Conservation (phyloP, 1,140 invertebrate species). For the Bombus confusus region DNA sequence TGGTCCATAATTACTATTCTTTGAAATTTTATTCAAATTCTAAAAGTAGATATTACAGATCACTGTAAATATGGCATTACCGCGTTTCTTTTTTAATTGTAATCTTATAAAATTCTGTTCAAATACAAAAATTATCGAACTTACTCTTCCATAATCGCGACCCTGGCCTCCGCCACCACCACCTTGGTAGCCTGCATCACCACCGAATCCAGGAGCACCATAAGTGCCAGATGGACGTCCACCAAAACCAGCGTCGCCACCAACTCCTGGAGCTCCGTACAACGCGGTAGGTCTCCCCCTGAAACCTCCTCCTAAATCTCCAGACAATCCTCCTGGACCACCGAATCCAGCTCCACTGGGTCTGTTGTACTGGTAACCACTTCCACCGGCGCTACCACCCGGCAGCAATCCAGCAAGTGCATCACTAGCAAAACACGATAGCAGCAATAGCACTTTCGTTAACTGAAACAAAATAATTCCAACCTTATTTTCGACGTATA, state of each 20-base stretch:
- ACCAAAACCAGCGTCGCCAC: slow-evolving; percentile 44
- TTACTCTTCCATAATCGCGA: slow-evolving; percentile 71
- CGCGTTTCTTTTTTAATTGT: neutral
- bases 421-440: slow-evolving; percentile 68
- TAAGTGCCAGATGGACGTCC: slow-evolving; percentile 38
- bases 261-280: slow-evolving; percentile 58
- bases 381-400: slow-evolving; percentile 64
- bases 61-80: too few species aligned
- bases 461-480: slow-evolving; percentile 64
- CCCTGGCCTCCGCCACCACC: slow-evolving; percentile 58
- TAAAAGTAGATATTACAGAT: too few species aligned
- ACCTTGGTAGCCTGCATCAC: slow-evolving; percentile 54
- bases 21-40: too few species aligned
- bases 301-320: slow-evolving; percentile 34
- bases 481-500: too few species aligned
- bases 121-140: neutral
- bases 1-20: too few species aligned
- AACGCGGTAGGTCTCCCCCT: slow-evolving; percentile 35
- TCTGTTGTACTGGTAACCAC: slow-evolving; percentile 78
- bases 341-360: slow-evolving; percentile 50
- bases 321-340: slow-evolving; percentile 34
- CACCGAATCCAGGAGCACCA: slow-evolving; percentile 39
- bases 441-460: slow-evolving; percentile 67
- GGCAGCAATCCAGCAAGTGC: slow-evolving; percentile 74
- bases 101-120: neutral